Percentiles rank a stretch among this genome's conserved stretches.
These are phyloP conservation scores for Perognathus longimembris DNA, from an alignment of 2,113 vertebrate genomes.

Conservation along the genomic window DNA sequence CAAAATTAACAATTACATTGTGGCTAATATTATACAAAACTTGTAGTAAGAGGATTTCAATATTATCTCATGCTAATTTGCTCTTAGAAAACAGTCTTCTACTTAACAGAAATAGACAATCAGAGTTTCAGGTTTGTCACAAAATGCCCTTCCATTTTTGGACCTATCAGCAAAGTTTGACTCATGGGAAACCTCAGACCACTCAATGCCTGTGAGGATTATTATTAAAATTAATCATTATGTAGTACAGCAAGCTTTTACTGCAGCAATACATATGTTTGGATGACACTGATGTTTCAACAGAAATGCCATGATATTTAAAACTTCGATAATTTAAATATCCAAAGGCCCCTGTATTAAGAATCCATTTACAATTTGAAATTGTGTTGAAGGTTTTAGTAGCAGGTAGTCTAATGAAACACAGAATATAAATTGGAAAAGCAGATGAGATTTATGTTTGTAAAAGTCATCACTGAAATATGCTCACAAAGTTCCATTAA, in stretches of 20 bases:
- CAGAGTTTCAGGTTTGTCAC: not conserved
- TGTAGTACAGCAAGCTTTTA: slow-evolving; percentile 34
- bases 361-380: slow-evolving; percentile 72
- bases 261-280: slow-evolving; percentile 71
- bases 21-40: not conserved
- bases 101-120: not conserved
- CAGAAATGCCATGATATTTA: slow-evolving; percentile 62
- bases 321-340: slow-evolving; percentile 68
- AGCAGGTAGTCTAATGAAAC: slow-evolving; percentile 58
- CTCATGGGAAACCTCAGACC: not conserved
- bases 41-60: not conserved
- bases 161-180: not conserved
- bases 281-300: slow-evolving; percentile 24
- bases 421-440: slow-evolving; percentile 54
- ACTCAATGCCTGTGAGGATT: slow-evolving; percentile 21
- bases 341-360: slow-evolving; percentile 76
- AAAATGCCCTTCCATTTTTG: not conserved
- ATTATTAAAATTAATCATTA: slow-evolving; percentile 62
- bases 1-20: not conserved
- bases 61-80: not conserved
- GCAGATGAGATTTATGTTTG: slow-evolving; percentile 63
- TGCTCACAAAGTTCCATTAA: slow-evolving; percentile 22
- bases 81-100: not conserved
- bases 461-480: slow-evolving; percentile 68
- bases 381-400: slow-evolving; percentile 71